phyloP scores from a whole-genome alignment of 2,113 vertebrate genomes.

The Rallus limicola region DNA sequence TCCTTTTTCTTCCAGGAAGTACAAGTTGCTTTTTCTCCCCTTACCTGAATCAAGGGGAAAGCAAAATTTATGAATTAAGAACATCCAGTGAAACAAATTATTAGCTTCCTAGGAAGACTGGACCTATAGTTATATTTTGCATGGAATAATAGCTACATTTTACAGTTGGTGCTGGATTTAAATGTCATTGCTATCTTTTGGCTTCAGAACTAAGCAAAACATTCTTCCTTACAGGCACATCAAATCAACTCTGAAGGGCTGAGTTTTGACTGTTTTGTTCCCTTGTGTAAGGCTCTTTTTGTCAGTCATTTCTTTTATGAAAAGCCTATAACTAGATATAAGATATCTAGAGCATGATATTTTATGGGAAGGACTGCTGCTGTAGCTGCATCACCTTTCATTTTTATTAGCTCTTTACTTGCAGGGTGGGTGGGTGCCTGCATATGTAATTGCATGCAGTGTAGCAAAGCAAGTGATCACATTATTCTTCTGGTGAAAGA shows the following conservation, averaged over 20 bases:
- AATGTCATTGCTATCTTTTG: not conserved
- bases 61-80: not conserved
- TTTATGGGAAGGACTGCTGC: not conserved
- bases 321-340: not conserved
- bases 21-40: not conserved
- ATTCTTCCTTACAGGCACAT: not conserved
- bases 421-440: accelerated
- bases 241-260: not conserved
- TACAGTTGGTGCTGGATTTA: not conserved
- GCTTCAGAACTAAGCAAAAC: not conserved
- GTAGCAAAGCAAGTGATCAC: not conserved
- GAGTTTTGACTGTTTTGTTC: not conserved
- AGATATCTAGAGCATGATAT: not conserved
- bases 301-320: not conserved
- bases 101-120: not conserved
- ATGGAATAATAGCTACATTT: not conserved
- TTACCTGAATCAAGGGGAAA: not conserved
- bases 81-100: not conserved
- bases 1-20: not conserved
- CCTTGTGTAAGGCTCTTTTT: not conserved
- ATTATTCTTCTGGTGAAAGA: not conserved
- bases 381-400: not conserved
- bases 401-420: not conserved
- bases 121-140: not conserved
- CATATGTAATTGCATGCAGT: not conserved